Base-by-base conservation (phyloP, 2,797 vertebrate species). In the Prionace glauca region DNA sequence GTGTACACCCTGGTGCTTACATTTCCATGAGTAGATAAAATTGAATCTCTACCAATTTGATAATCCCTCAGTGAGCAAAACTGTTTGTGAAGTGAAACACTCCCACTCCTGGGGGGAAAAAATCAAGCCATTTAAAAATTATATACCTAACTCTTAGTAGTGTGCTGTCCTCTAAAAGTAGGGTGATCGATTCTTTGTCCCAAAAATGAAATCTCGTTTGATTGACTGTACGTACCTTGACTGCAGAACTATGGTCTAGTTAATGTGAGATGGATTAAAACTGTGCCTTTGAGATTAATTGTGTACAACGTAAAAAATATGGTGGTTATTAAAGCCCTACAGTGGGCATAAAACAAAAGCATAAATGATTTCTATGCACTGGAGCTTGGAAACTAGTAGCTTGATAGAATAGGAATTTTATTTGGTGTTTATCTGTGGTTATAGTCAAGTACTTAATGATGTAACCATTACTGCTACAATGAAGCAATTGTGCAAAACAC, bases 391-490 rank as follows among this genome's bases (percentile, higher is more conserved):
- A 36, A 77, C 90, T 92, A 41, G 90, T 92, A 67, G 69, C 71
- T 95, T 95, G 93, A 77, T 95, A 72, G 93, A 69, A 16, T 50
- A 95, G 12, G 29, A 95, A 95, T 77, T 45, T 32, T 77, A 77
- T 94, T 94, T 94, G 93, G 29, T 95, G 41, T 95, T 95, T 26
- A 77, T 95, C 93, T 95, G 93, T 95, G 93, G 93, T 95, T 95
- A 95, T 20, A 77, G 69, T 74, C 71, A 92, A 56, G 14, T 74
- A 95, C 41, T 95, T 95, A 60, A 32, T 60, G 93, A 95, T 95
- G 69, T 95, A 74, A 77, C 93, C 67, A 56, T 95, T 92, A 92
- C 65, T 41, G 90, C 90, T 50, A 95, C 45, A 74, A 95, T 95
- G 45, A 77, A 74, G 93, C 93, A 95, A 50, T 95, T 77, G 93